These are phyloP conservation scores for Gopherus flavomarginatus DNA, from an alignment of 2,113 vertebrate genomes.

Conservation along the genomic window DNA sequence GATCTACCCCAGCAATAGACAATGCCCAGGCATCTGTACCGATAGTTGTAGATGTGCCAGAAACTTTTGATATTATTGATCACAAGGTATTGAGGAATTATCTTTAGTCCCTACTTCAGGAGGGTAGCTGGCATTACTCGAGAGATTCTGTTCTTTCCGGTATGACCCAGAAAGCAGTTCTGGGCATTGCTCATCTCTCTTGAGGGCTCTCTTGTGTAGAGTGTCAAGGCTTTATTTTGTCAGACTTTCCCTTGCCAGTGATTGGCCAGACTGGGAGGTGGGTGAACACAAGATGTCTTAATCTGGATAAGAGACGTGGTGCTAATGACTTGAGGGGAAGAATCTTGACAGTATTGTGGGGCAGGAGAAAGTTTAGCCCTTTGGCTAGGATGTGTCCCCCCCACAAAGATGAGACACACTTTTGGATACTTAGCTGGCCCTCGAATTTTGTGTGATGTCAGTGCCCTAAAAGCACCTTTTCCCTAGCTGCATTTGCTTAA, in stretches of 20 bases:
- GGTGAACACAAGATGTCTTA: not conserved
- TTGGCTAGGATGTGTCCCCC: no score
- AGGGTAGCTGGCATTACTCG: no score
- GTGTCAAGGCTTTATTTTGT: not conserved
- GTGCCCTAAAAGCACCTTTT: no score
- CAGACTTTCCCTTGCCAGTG: not conserved
- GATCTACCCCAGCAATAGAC: conserved; percentile 45
- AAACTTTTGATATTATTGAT: not conserved
- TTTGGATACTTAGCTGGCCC: not conserved
- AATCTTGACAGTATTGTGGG: not conserved
- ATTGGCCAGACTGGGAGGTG: not conserved
- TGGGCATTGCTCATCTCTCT: not conserved
- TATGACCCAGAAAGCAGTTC: no score
- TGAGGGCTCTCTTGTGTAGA: not conserved
- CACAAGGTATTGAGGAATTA: no score
- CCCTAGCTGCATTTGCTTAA: no score
- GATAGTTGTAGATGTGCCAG: not conserved
- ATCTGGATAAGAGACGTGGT: not conserved
- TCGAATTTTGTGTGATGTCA: not conserved
- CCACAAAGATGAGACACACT: not conserved
- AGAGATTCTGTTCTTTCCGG: no score
- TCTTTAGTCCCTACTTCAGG: no score
- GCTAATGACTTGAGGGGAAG: not conserved
- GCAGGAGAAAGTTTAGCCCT: not conserved
- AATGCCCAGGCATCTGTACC: not conserved